Conservation (phyloP, 92 coral and sea anemone species). For the Diadumene lineata region DNA sequence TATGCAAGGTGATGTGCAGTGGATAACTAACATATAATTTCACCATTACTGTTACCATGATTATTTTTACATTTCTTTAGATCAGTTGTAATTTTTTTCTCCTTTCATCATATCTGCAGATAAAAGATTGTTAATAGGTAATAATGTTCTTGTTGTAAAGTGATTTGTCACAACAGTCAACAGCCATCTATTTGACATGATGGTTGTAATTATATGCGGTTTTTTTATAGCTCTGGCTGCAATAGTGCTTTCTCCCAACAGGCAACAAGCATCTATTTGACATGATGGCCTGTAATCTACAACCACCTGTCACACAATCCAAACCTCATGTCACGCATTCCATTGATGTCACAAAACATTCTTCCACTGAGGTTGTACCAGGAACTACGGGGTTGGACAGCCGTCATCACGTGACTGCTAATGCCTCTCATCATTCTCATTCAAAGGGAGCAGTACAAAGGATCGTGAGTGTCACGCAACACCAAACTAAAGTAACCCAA, state of each 20-base stretch:
- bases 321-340: constrained; percentile 35
- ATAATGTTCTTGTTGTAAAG: no score
- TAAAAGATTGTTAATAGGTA: no score
- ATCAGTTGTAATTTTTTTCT: no score
- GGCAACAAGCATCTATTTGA: constrained; percentile 48
- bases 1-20: no score
- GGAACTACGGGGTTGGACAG: not conserved
- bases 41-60: no score
- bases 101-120: no score
- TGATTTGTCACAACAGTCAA: no score
- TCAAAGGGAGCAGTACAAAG: constrained; percentile 18
- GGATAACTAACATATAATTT: no score
- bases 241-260: constrained; percentile 58
- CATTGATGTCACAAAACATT: constrained; percentile 7
- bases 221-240: constrained; percentile 61
- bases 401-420: constrained; percentile 16
- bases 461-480: constrained; percentile 13
- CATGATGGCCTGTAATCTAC: constrained; percentile 37
- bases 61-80: no score
- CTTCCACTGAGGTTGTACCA: not conserved
- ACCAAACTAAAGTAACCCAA: constrained; percentile 21
- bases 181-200: no score
- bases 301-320: constrained; percentile 41
- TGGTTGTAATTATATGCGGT: constrained; percentile 35
- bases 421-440: constrained; percentile 11